These are phyloP conservation scores for Antigone vipio DNA, from an alignment of 2,113 vertebrate genomes.

Conservation along the genomic window DNA sequence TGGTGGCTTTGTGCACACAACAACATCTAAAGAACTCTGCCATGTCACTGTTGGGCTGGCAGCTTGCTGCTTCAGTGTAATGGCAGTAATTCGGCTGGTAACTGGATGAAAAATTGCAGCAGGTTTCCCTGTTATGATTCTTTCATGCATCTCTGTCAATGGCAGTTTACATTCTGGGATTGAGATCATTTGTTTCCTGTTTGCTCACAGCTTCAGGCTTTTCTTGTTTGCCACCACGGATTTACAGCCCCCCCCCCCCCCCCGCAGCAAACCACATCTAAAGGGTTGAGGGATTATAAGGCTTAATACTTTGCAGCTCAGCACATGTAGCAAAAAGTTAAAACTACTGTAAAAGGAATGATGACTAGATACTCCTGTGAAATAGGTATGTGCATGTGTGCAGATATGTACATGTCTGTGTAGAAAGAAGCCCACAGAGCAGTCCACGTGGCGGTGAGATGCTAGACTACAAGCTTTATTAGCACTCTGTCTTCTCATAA, in stretches of 20 bases:
- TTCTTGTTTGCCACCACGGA: conserved; percentile 79
- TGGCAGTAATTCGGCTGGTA: conserved; percentile 42
- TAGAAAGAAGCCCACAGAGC: neutral
- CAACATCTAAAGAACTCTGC: conserved; percentile 15
- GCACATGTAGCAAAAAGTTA: conserved; percentile 66
- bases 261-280: conserved; percentile 86
- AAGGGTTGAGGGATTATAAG: conserved; percentile 87
- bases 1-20: conserved; percentile 23
- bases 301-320: conserved; percentile 80
- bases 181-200: conserved; percentile 90
- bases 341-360: conserved; percentile 77
- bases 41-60: conserved; percentile 28
- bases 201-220: conserved; percentile 88
- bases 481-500: neutral
- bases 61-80: neutral
- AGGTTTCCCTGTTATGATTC: conserved; percentile 63
- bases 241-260: conserved; percentile 79
- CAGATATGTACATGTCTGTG: neutral
- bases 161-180: conserved; percentile 75
- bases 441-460: neutral
- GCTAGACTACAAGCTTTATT: neutral
- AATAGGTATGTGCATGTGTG: neutral
- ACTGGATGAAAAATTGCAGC: conserved; percentile 69
- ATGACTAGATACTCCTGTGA: conserved; percentile 63
- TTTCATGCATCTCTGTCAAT: conserved; percentile 75